These are phyloP conservation scores for Aleiodes leptofemur DNA, from an alignment of 2,888 invertebrate genomes.

Conservation along the genomic window DNA sequence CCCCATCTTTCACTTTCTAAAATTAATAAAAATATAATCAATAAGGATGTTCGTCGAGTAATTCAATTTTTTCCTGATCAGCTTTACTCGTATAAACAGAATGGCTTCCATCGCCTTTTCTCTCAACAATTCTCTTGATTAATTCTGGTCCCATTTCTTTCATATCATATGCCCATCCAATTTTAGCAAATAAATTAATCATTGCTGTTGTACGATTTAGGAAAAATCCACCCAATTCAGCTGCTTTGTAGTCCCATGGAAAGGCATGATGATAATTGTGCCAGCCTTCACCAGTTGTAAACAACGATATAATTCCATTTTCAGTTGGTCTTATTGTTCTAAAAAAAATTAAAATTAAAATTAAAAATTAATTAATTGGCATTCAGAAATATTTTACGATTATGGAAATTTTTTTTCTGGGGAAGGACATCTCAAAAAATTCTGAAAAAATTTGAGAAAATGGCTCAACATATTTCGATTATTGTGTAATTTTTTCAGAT, in stretches of 20 bases:
- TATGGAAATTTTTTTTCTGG: neutral
- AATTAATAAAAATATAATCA: no score
- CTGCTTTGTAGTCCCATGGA: slow-evolving; percentile 65
- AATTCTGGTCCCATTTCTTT: slow-evolving; percentile 80
- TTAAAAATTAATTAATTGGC: no score
- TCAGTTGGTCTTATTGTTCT: slow-evolving; percentile 57
- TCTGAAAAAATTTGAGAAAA: no score
- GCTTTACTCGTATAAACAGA: no score
- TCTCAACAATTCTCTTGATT: slow-evolving; percentile 76
- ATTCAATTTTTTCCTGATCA: no score
- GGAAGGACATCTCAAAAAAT: no score
- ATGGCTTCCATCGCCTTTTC: slow-evolving; percentile 77
- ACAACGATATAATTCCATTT: slow-evolving; percentile 64
- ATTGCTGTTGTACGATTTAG: slow-evolving; percentile 83
- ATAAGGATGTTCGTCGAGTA: no score
- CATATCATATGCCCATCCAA: slow-evolving; percentile 88
- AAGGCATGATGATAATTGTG: slow-evolving; percentile 79
- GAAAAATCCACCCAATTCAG: slow-evolving; percentile 71
- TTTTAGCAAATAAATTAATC: slow-evolving; percentile 82
- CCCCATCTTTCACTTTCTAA: no score
- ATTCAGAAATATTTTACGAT: neutral
- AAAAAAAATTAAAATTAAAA: no score
- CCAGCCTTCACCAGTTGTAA: slow-evolving; percentile 75
- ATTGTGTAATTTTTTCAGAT: no score
- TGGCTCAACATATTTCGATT: no score